Base-by-base conservation (phyloP, 2,113 vertebrate genomes). In the Crypturellus undulatus region DNA sequence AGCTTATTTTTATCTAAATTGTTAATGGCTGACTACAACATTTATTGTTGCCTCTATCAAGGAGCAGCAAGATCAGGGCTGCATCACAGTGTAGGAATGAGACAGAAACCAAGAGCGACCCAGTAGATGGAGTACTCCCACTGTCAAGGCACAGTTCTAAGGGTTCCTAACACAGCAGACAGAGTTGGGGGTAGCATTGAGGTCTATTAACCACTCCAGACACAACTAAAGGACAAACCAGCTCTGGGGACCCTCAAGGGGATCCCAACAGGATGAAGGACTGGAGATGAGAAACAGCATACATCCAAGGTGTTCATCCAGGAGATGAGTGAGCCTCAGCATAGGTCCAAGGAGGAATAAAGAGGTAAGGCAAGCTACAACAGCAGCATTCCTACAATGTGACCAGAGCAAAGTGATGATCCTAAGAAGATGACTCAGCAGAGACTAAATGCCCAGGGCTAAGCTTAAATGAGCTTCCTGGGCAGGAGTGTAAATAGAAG, bases 401-500 rank as follows among this genome's bases (percentile, higher is more conserved):
- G 7, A 28, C 52, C 9, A 4, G 15, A 28, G 3, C 26, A 30
- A 26, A 45, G 43, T 45, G 14, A 45, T 45, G 43, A 45, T 15
- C 43, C 15, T 45, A 16, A 45, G 12, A 17, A 16, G 43, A 45
- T 45, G 43, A 45, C 43, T 17, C 43, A 47, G 4, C 14, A 30
- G 26, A 54, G 5, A 54, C 26, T 30, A 9, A 54, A 54, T 26
- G 8, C 24, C 52, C 4, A 28, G 26, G 26, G 14, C 52, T 30
- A 15, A 54, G 26, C 26, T 54, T 54, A 54, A 54, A 28, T 30
- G 14, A 10, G 26, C 2, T 28, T 28, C 52, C 24, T 52, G 51
- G 26, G 3, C 0, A 0, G 3, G 6, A 1, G 5, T 25, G 52
- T 30, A 20, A 26, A 28, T 17, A 28, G 52, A 54, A 10, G 52